Base-by-base conservation (phyloP, 2,113 vertebrate genomes). In the Poeciliopsis turrubarensis region DNA sequence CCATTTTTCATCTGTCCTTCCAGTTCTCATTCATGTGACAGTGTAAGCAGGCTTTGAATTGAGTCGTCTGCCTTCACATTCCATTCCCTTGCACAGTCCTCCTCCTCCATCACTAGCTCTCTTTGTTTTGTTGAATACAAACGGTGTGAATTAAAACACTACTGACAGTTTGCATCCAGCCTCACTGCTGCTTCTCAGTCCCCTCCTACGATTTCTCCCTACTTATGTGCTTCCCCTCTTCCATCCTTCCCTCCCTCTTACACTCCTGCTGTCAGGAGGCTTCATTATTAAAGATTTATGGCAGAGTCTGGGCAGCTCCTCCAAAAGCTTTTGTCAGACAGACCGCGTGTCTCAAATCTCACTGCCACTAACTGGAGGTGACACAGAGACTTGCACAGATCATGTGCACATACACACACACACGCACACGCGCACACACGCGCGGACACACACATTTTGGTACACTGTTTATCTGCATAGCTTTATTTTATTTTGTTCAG, bases 211-310 rank as follows among this genome's bases (percentile, higher is more conserved):
- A 75, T 87, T 76, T 74, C 81, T 79, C 66, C 76, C 79, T 87
- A 44, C 88, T 76, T 79, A 61, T 69, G 62, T 65, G 25, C 65
- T 68, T 29, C 25, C 44, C 69, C 70, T 30, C 34, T 54, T 5
- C n/a, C 11, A 29, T 57, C 26, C 51, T 0, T 13, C 60, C 70
- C 22, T 54, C 51, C 66, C 77, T 29, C 60, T 61, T 57, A 74
- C 62, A 78, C 85, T 89, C 89, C 91, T 92, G 89, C 91, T 93
- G 92, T 93, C 92, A 92, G 82, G 78, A 91, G 84, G 86, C 89
- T 91, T 92, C 89, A 90, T 91, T 90, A 93, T 93, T 92, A 93
- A 93, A 92, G 88, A 93, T 93, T 93, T 89, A 93, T 92, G 80
- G 81, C 32, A 47, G 78, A 89, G 88, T 90, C 89, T 92, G 89